Evolutionary conservation across 1,140 invertebrate species (phyloP).

Genomic region (Elymnias hypermnestra): DNA sequence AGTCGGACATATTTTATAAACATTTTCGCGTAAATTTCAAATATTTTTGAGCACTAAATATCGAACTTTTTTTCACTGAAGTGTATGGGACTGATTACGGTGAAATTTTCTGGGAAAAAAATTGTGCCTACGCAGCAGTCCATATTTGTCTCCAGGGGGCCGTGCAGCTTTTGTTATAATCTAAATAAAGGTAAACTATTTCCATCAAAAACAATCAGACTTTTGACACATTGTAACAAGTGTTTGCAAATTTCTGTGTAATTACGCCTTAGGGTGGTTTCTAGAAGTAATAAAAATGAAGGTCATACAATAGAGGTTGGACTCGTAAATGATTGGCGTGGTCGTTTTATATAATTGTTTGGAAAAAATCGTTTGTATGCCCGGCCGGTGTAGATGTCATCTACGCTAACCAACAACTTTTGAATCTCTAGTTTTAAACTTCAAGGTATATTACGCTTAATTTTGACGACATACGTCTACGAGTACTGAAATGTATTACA

Average conservation of each 20-base stretch:
- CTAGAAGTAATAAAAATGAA: constrained; percentile 40
- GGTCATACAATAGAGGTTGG: constrained; percentile 47
- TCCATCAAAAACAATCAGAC: constrained; percentile 64
- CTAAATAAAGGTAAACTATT: constrained; percentile 76
- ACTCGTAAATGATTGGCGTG: constrained; percentile 52
- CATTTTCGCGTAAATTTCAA: constrained; percentile 77
- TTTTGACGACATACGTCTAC: no score
- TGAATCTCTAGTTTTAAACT: constrained; percentile 9
- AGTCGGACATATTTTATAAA: constrained; percentile 77
- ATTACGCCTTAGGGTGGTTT: constrained; percentile 36
- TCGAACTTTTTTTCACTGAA: constrained; percentile 71
- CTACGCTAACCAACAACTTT: constrained; percentile 7
- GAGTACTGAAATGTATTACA: no score
- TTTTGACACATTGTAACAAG: constrained; percentile 70
- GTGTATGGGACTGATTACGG: constrained; percentile 47
- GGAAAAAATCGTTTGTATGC: constrained; percentile 38
- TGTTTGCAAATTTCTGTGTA: constrained; percentile 65
- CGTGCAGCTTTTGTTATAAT: constrained; percentile 72
- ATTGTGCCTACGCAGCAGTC: constrained; percentile 57
- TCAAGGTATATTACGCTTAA: no score
- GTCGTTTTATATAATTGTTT: constrained; percentile 61
- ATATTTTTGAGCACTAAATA: constrained; percentile 70
- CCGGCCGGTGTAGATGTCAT: constrained; percentile 42
- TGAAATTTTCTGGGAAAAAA: constrained; percentile 55
- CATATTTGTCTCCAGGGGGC: constrained; percentile 66